Evolutionary conservation across 2,888 invertebrate genomes (phyloP).

Genomic region (Neocrepidodera transversa): DNA sequence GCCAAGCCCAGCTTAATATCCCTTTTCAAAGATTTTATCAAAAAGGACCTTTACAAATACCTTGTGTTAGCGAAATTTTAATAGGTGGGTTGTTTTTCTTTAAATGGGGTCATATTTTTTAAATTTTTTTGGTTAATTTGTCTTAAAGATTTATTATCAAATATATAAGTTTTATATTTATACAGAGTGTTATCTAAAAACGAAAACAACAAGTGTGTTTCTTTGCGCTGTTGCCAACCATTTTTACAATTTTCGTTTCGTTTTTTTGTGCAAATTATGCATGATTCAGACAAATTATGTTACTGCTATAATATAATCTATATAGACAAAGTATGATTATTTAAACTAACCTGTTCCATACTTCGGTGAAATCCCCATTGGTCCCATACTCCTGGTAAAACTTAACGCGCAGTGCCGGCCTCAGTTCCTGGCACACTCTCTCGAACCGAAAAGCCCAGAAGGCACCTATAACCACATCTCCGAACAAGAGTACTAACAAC

Average conservation of each 20-base stretch:
- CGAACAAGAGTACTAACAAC: slow-evolving; percentile 78
- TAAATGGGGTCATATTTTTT: too few species aligned
- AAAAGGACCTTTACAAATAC: slow-evolving; percentile 1
- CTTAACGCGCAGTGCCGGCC: slow-evolving; percentile 67
- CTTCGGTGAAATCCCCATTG: slow-evolving; percentile 74
- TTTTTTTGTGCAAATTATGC: too few species aligned
- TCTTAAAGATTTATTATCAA: too few species aligned
- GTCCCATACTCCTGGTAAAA: slow-evolving; percentile 75
- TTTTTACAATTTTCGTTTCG: too few species aligned
- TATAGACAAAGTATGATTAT: too few species aligned
- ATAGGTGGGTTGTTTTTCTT: neutral
- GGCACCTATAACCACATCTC: slow-evolving; percentile 83
- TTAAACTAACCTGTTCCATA: slow-evolving; percentile 69
- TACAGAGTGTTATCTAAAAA: too few species aligned
- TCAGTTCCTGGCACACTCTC: slow-evolving; percentile 72
- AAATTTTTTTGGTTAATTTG: too few species aligned
- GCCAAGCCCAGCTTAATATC: neutral
- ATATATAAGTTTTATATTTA: too few species aligned
- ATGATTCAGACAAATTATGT: too few species aligned
- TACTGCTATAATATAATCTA: too few species aligned
- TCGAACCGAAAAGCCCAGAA: slow-evolving; percentile 76
- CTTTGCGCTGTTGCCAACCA: too few species aligned
- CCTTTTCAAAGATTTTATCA: neutral
- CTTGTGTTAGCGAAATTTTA: slow-evolving; percentile 3
- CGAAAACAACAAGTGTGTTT: too few species aligned